Conservation (phyloP, 2,113 vertebrate genomes). For the Camelus dromedarius region DNA sequence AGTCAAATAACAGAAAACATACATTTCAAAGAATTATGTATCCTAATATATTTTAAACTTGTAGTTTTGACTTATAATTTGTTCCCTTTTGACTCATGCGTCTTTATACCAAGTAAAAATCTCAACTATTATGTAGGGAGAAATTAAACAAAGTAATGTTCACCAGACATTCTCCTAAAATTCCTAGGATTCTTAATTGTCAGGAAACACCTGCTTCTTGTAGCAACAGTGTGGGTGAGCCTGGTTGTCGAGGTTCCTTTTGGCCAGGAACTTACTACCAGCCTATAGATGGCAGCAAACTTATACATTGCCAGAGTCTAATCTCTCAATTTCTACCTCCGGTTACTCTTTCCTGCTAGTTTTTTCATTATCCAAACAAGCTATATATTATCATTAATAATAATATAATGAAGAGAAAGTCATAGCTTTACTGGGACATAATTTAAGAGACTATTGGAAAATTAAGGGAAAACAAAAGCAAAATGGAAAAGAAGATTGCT, state of each 20-base stretch:
- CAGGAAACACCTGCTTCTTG: background rate
- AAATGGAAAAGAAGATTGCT: background rate
- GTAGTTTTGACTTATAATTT: background rate
- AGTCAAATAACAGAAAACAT: background rate
- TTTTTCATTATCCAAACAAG: conserved; percentile 48
- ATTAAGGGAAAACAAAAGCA: background rate
- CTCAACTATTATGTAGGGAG: background rate
- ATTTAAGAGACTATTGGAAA: conserved; percentile 53
- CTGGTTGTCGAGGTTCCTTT: background rate
- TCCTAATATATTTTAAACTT: background rate
- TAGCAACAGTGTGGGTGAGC: background rate
- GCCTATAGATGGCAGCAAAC: conserved; percentile 88
- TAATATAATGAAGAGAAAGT: conserved; percentile 27
- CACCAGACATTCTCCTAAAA: background rate
- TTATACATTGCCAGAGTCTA: conserved; percentile 69
- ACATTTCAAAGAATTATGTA: background rate
- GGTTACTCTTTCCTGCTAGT: conserved; percentile 44
- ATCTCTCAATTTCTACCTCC: conserved; percentile 64
- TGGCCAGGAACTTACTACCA: conserved; percentile 25
- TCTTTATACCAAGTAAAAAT: background rate
- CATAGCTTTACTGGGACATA: background rate
- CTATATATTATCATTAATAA: background rate
- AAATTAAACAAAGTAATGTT: conserved; percentile 27
- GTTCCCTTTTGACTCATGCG: background rate
- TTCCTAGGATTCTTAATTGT: background rate